phyloP scores from a whole-genome alignment of 2,888 invertebrate species.

The Brachyptera risi region DNA sequence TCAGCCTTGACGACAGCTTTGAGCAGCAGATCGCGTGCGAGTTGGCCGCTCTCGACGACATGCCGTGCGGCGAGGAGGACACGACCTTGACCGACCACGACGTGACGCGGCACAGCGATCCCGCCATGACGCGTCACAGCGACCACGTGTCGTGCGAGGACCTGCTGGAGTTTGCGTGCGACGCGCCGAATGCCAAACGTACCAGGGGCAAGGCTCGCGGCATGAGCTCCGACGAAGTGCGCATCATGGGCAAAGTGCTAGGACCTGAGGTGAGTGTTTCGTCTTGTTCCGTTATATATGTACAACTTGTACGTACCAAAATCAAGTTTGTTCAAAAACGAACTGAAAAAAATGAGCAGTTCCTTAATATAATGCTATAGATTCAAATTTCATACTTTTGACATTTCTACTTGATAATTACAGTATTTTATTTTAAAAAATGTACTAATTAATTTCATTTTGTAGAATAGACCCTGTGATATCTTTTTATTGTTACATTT shows the following conservation, averaged over 20 bases:
- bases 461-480: too few relatives aligned
- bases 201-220: conserved; percentile 68
- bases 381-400: too few relatives aligned
- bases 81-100: conserved; percentile 27
- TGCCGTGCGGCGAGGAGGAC: conserved; percentile 46
- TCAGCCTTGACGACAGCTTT: conserved; percentile 45
- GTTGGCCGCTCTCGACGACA: conserved; percentile 56
- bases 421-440: too few relatives aligned
- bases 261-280: conserved; percentile 67
- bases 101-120: background rate
- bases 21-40: conserved; percentile 60
- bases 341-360: too few relatives aligned
- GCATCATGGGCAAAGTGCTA: conserved; percentile 86
- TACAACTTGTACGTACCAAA: too few relatives aligned
- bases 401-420: too few relatives aligned
- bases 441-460: too few relatives aligned
- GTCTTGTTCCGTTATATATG: too few relatives aligned
- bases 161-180: conserved; percentile 80
- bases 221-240: conserved; percentile 85
- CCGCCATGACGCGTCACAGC: conserved; percentile 43
- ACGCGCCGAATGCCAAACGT: conserved; percentile 58
- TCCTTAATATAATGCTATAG: too few relatives aligned
- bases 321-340: too few relatives aligned
- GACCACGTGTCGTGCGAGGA: conserved; percentile 92
- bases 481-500: too few relatives aligned